Percentiles rank a stretch among this genome's conserved stretches.
Conservation (phyloP, 2,888 invertebrate genomes). For the Andricus quercusramuli region DNA sequence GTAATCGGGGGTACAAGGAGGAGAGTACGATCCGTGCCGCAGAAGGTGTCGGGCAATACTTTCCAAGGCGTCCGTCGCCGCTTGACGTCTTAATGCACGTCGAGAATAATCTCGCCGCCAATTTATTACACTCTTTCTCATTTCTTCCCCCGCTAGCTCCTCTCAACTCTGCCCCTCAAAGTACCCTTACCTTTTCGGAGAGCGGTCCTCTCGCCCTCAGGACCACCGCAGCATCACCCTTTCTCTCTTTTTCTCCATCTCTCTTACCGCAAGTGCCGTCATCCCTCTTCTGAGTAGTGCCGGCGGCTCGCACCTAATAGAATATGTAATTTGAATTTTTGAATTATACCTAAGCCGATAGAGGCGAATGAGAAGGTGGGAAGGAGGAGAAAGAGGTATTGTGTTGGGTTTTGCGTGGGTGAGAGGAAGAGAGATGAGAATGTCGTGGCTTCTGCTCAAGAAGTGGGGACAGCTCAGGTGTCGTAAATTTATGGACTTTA, state of each 20-base stretch:
- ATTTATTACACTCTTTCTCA: slow-evolving; percentile 79
- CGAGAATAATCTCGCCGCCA: slow-evolving; percentile 79
- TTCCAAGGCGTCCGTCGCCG: slow-evolving; percentile 76
- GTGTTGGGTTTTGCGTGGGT: slow-evolving; percentile 4
- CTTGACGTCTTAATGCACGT: slow-evolving; percentile 79
- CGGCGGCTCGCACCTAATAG: slow-evolving; percentile 69
- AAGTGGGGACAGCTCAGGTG: slow-evolving; percentile 41
- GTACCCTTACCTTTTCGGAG: slow-evolving; percentile 51
- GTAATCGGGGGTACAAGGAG: slow-evolving; percentile 41
- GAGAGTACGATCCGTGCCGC: slow-evolving; percentile 60
- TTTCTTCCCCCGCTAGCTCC: slow-evolving; percentile 70
- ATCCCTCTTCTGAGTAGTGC: slow-evolving; percentile 51
- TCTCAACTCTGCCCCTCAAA: slow-evolving; percentile 47
- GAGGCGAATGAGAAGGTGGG: slow-evolving; percentile 1
- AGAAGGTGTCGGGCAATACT: slow-evolving; percentile 78
- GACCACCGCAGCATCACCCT: slow-evolving; percentile 44
- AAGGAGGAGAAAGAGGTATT: slow-evolving; percentile 36
- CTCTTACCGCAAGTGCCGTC: slow-evolving; percentile 49
- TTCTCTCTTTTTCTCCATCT: slow-evolving; percentile 43
- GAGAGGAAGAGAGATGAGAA: slow-evolving; percentile 41
- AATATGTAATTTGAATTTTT: slow-evolving; percentile 75
- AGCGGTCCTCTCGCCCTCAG: slow-evolving; percentile 51
- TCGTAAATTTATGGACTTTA: slow-evolving; percentile 70
- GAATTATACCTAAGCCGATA: slow-evolving; percentile 27
- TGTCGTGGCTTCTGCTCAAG: slow-evolving; percentile 48